A percentile compares a stretch with the other conserved stretches of the same genome.
phyloP scores from a whole-genome alignment of 2,888 invertebrate genomes.

The Brachyptera putata region DNA sequence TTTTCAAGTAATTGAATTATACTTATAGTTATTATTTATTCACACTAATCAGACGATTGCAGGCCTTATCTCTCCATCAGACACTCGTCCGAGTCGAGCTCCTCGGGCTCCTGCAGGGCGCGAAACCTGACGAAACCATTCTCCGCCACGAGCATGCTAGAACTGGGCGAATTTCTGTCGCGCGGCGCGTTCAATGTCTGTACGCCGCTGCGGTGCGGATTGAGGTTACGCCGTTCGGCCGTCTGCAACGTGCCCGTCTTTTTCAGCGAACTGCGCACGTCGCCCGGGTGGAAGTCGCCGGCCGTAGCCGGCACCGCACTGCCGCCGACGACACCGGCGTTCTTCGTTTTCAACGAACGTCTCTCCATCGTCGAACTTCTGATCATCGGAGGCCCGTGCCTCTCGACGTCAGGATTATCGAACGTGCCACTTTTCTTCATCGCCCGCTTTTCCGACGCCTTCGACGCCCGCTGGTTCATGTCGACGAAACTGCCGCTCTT shows the following conservation, averaged over 20 bases:
- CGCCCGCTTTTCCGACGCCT: background rate
- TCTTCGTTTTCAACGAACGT: constrained; percentile 50
- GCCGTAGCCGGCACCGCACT: constrained; percentile 38
- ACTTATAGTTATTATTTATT: too few species aligned
- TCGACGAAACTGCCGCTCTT: background rate
- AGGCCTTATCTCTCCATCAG: constrained; percentile 23
- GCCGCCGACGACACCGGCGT: constrained; percentile 51
- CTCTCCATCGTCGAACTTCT: constrained; percentile 47
- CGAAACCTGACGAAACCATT: constrained; percentile 85
- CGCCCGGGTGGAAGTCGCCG: constrained; percentile 40
- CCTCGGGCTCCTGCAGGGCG: constrained; percentile 54
- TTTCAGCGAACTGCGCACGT: constrained; percentile 34
- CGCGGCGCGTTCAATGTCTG: too few species aligned
- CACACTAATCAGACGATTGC: too few species aligned
- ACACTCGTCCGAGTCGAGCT: constrained; percentile 29
- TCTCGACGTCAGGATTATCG: too few species aligned
- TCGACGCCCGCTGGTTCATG: background rate
- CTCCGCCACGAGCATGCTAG: constrained; percentile 84
- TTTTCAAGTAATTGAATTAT: too few species aligned
- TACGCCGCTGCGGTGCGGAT: constrained; percentile 26
- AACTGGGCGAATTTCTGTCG: constrained; percentile 45
- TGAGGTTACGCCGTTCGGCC: constrained; percentile 44
- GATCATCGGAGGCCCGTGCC: constrained; percentile 48
- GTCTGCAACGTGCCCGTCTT: constrained; percentile 26
- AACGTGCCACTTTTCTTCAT: constrained; percentile 28